phyloP scores from a whole-genome alignment of 2,113 vertebrate species.

The Cyanocitta stelleri region DNA sequence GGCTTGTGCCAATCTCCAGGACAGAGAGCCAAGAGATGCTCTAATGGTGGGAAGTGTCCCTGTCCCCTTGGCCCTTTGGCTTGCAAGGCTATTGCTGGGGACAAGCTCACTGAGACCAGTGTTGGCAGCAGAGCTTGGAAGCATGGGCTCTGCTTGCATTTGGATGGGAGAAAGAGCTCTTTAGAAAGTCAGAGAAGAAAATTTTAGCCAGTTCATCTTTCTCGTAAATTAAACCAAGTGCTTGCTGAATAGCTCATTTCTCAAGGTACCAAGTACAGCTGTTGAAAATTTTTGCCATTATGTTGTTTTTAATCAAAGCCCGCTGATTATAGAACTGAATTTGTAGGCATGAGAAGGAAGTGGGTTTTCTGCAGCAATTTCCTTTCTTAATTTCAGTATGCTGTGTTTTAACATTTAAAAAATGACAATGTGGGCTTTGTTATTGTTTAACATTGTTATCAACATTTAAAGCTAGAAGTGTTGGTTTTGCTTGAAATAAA shows the following conservation, averaged over 20 bases:
- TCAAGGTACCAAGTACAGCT: neutral
- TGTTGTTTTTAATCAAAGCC: neutral
- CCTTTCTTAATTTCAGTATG: neutral
- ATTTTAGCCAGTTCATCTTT: neutral
- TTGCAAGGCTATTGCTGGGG: neutral
- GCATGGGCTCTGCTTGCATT: neutral
- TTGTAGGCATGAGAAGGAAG: neutral
- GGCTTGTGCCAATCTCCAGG: neutral
- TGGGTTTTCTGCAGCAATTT: neutral
- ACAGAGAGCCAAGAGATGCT: neutral
- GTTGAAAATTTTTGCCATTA: neutral
- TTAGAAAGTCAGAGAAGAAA: neutral
- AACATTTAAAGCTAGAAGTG: neutral
- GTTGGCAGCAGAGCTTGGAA: accelerated
- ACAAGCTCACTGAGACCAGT: accelerated
- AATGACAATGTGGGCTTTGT: neutral
- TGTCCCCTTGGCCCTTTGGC: neutral
- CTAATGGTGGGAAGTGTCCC: neutral
- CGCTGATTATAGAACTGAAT: neutral
- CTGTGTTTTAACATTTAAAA: neutral
- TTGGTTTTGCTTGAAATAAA: neutral
- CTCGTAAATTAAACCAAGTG: neutral
- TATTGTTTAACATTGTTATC: neutral
- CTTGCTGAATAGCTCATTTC: neutral
- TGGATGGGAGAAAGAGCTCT: neutral